These are phyloP conservation scores for Euclidia mi DNA, from an alignment of 2,888 invertebrate genomes.

Conservation along the genomic window DNA sequence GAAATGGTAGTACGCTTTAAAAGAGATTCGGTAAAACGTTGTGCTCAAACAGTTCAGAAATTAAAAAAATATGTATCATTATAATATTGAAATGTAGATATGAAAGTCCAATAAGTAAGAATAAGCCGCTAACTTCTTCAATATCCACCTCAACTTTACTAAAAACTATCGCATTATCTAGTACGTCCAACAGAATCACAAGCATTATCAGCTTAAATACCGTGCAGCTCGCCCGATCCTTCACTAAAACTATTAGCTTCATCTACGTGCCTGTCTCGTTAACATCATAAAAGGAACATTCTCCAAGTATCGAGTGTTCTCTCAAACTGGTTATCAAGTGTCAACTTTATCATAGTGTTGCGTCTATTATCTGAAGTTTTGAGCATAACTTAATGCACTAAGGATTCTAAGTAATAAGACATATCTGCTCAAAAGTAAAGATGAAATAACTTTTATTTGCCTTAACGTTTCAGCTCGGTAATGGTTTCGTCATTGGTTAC, in stretches of 20 bases:
- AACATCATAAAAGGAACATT: constrained; percentile 28
- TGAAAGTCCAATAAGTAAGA: no score
- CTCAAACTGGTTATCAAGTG: constrained; percentile 32
- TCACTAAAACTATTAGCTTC: constrained; percentile 9
- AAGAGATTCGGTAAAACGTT: no score
- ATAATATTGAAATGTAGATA: no score
- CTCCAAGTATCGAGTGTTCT: constrained; percentile 25
- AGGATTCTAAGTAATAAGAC: constrained; percentile 26
- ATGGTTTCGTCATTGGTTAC: no score
- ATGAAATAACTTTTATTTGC: no score
- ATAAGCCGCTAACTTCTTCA: neutral
- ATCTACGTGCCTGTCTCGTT: neutral
- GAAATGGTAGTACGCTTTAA: no score
- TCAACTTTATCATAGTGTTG: constrained; percentile 41
- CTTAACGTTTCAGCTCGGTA: no score
- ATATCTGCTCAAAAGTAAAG: neutral
- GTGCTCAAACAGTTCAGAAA: no score
- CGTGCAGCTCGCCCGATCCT: neutral
- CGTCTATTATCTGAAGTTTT: constrained; percentile 39
- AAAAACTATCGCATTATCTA: no score
- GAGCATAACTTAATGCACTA: constrained; percentile 36
- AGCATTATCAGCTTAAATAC: neutral
- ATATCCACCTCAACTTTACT: neutral
- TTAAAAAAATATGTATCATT: no score
- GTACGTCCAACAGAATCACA: no score